These are phyloP conservation scores for Lepidochitona cinerea DNA, from an alignment of 2,888 invertebrate species.

Conservation along the genomic window DNA sequence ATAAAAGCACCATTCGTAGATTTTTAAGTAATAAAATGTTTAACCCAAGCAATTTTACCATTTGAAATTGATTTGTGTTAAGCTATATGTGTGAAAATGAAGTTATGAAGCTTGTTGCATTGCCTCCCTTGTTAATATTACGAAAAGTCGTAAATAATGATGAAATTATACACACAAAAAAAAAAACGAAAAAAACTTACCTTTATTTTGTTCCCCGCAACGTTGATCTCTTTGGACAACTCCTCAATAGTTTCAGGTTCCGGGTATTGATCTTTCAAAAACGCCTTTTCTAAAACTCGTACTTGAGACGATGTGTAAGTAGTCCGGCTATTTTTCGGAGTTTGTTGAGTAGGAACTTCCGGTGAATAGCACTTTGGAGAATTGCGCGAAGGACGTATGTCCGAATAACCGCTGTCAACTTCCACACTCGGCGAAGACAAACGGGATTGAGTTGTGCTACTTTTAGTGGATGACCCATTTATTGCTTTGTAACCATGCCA, in stretches of 20 bases:
- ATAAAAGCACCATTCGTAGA: background rate
- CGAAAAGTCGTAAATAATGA: background rate
- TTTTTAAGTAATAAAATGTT: no score
- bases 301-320: background rate
- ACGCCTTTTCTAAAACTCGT: background rate
- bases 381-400: background rate
- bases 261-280: background rate
- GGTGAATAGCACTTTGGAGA: no score
- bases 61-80: no score
- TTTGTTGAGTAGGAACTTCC: no score
- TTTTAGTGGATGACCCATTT: no score
- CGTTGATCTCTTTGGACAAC: background rate
- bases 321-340: background rate
- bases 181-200: background rate
- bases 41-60: no score
- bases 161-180: no score
- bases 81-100: no score
- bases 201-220: background rate
- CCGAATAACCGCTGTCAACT: background rate
- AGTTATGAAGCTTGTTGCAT: background rate
- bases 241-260: background rate
- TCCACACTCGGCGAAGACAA: background rate
- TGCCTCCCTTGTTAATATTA: background rate
- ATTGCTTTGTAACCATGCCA: no score
- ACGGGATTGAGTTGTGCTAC: no score